A percentile compares a stretch with the other conserved stretches of the same genome.
These are phyloP conservation scores for Drosophila cognata DNA, from an alignment of 2,888 invertebrate genomes.

Conservation along the genomic window DNA sequence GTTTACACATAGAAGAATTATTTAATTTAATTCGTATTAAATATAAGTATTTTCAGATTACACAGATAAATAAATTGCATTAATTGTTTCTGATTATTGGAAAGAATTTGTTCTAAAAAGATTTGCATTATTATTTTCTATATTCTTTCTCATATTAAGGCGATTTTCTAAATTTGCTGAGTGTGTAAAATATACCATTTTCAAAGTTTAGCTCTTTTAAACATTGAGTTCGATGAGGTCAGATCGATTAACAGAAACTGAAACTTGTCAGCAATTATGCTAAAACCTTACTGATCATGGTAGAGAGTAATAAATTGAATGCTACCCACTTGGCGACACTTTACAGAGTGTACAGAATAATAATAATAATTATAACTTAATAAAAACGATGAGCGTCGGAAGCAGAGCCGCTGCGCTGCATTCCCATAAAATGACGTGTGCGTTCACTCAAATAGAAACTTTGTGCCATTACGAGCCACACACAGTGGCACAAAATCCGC, in stretches of 20 bases:
- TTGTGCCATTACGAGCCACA: conserved; percentile 60
- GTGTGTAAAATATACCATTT: not conserved
- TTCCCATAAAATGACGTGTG: conserved; percentile 75
- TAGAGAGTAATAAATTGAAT: not conserved
- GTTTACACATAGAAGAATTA: not conserved
- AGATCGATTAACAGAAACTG: not conserved
- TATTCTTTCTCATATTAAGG: not conserved
- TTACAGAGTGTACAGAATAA: not conserved
- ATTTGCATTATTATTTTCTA: not conserved
- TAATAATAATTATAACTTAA: conserved; percentile 30
- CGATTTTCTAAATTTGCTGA: not conserved
- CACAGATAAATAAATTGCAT: not conserved
- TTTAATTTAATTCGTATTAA: not conserved
- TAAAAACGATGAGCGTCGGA: conserved; percentile 34
- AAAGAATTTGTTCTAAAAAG: not conserved
- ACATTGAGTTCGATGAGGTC: conserved; percentile 17
- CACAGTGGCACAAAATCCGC: conserved; percentile 33
- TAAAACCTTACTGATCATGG: not conserved
- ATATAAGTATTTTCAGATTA: not conserved
- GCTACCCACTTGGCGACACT: not conserved
- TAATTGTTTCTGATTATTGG: not conserved
- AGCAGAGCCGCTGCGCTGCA: conserved; percentile 38
- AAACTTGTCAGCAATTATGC: not conserved
- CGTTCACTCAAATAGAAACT: conserved; percentile 72
- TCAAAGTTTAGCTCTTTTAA: not conserved